These are phyloP conservation scores for Meleagris gallopavo DNA, from an alignment of 2,113 vertebrate species.

Conservation along the genomic window DNA sequence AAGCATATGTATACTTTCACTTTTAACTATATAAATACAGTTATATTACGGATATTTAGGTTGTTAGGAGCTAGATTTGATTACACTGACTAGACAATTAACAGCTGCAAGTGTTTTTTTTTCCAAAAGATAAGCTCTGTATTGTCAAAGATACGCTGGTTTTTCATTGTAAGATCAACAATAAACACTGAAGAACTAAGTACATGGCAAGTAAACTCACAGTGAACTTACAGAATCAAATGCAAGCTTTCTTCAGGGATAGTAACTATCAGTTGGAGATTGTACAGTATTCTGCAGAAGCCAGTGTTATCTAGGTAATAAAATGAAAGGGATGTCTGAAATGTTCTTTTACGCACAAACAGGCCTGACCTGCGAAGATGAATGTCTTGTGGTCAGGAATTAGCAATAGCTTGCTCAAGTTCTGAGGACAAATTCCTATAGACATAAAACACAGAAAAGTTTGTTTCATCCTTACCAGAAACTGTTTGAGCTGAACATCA, in stretches of 20 bases:
- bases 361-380: background rate
- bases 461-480: background rate
- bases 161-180: background rate
- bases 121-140: background rate
- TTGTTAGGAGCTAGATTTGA: background rate
- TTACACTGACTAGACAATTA: background rate
- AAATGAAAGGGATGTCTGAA: background rate
- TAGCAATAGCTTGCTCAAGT: background rate
- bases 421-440: background rate
- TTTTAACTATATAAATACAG: background rate
- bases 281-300: background rate
- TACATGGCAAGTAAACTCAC: background rate
- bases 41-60: background rate
- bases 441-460: background rate
- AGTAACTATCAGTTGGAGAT: background rate
- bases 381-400: background rate
- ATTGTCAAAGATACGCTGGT: background rate
- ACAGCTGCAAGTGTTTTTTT: background rate
- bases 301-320: background rate
- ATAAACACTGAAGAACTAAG: background rate
- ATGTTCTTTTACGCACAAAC: background rate
- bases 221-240: background rate
- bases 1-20: background rate
- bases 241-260: background rate
- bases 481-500: background rate